These are phyloP conservation scores for Leptinotarsa texana DNA, from an alignment of 1,140 invertebrate species.

Conservation along the genomic window DNA sequence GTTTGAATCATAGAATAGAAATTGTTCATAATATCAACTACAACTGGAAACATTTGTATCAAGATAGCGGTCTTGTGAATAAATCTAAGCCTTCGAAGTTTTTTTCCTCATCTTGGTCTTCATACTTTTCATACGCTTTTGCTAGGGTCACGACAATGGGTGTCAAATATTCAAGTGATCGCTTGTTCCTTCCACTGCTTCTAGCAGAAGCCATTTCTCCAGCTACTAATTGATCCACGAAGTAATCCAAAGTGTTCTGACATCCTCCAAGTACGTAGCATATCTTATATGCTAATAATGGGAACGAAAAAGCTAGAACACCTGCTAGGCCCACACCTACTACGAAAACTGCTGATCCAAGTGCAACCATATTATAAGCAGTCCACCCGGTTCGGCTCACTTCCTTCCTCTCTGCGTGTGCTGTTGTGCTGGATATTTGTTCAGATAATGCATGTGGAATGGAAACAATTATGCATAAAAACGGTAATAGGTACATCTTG, in stretches of 20 bases:
- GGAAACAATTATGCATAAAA: no score
- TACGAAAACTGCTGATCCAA: slow-evolving; percentile 36
- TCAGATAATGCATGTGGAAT: no score
- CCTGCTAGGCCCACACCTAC: slow-evolving; percentile 39
- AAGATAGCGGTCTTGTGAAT: neutral
- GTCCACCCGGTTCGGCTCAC: neutral
- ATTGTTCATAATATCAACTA: neutral
- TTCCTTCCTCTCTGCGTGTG: neutral
- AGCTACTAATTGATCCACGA: slow-evolving; percentile 36
- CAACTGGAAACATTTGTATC: neutral
- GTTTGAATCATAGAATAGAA: neutral
- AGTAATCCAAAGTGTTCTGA: slow-evolving; percentile 41
- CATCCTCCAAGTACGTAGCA: slow-evolving; percentile 50
- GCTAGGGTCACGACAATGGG: slow-evolving; percentile 7
- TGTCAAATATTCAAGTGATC: slow-evolving; percentile 8
- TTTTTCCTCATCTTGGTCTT: neutral
- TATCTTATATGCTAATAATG: slow-evolving; percentile 46
- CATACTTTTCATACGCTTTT: slow-evolving; percentile 13
- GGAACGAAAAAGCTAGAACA: slow-evolving; percentile 36
- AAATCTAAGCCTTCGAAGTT: neutral
- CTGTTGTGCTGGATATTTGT: no score
- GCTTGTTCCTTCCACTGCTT: neutral
- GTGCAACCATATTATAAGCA: slow-evolving; percentile 18
- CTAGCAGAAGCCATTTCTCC: slow-evolving; percentile 3
- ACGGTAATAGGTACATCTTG: no score